Base-by-base conservation (phyloP, 1,140 invertebrate genomes). In the Magallana angulata region DNA sequence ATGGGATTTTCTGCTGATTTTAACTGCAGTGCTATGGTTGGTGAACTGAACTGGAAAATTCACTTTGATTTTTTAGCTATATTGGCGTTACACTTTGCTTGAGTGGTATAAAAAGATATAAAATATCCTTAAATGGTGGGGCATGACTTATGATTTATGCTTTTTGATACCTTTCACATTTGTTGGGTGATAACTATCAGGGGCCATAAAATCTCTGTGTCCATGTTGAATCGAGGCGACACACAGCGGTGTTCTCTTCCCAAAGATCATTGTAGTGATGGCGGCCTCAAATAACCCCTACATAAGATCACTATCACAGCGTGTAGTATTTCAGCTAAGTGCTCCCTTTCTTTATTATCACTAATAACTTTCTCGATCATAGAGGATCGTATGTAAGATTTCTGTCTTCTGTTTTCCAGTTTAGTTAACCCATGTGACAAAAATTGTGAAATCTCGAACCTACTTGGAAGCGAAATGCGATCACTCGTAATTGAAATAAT, bases 61-160 rank as follows among this genome's bases (percentile, higher is more conserved):
- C 11, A 5, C 7, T 76, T 12, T 76, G 68, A 76, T 76, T 76
- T 76, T 24, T 76, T 12, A 30, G 24, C 36, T 12, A 0, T 12
- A 12, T 62, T 62, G 60, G n/a, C 0, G 60, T 76, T 16, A 76
- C 7, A 36, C 68, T 12, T 30, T 30, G 68, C 24, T 76, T 76
- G 68, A 76, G 36, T 76, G 68, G 36, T 30, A 76, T 76, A 4
- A 36, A 76, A 36, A 12, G 36, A 12, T 48, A 48, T 48, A 48
- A 48, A 48, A 48, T 48, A 48, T 48, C 36, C 36, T 76, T 30
- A 76, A 76, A 76, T 11, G 68, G 14, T 30, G 24, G 68, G 68
- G 24, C 18, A 76, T 76, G 24, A 76, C 24, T 36, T 76, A 76
- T 76, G 68, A 76, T 76, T 76, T 76, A 76, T 76, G 68, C 36